Conservation (phyloP, 2,888 invertebrate species). For the Graphium colonna region DNA sequence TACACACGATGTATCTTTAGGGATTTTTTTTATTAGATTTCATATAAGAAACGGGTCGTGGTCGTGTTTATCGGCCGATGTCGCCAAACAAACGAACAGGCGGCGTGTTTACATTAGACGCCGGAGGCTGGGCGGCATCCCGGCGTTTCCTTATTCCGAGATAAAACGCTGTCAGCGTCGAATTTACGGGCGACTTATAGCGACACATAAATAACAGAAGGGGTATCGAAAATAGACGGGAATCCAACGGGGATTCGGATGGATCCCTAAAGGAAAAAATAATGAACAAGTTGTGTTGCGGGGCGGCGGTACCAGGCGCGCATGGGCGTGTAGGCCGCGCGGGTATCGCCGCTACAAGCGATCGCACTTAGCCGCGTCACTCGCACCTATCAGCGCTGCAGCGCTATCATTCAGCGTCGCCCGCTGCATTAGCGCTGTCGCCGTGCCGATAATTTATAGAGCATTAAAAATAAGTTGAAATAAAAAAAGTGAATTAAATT, state of each 20-base stretch:
- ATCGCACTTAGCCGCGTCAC: constrained; percentile 75
- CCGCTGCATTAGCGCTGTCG: constrained; percentile 73
- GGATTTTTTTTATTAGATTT: background rate
- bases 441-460: constrained; percentile 68
- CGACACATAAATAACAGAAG: constrained; percentile 26
- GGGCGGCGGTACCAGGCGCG: constrained; percentile 40
- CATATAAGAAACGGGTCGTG: background rate
- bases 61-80: background rate
- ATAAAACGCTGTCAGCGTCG: constrained; percentile 19
- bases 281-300: constrained; percentile 45
- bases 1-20: too few species aligned
- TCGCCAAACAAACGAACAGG: constrained; percentile 13
- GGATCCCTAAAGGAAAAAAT: constrained; percentile 43
- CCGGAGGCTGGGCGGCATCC: background rate
- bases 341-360: constrained; percentile 73
- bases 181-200: constrained; percentile 20
- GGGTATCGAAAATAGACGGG: constrained; percentile 29
- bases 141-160: constrained; percentile 19
- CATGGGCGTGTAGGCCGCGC: constrained; percentile 48
- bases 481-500: too few species aligned
- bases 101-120: constrained; percentile 6
- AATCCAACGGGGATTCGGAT: constrained; percentile 22
- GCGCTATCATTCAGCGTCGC: constrained; percentile 74
- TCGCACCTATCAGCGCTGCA: constrained; percentile 65
- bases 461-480: too few species aligned